Conservation (phyloP, 2,113 vertebrate genomes). For the Eudorcas thomsonii region DNA sequence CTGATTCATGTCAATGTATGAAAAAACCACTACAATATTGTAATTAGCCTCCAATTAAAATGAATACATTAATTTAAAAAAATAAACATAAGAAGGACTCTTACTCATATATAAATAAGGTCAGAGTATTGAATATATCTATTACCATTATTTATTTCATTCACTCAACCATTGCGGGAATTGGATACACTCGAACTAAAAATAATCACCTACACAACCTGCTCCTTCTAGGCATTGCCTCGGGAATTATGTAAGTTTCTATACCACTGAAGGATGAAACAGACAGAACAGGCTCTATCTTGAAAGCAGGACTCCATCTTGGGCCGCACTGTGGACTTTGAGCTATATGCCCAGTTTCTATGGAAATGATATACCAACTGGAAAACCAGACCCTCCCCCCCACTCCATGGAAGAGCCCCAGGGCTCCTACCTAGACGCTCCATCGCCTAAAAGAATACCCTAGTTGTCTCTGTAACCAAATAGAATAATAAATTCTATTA, state of each 20-base stretch:
- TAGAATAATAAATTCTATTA: not conserved
- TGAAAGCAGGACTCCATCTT: not conserved
- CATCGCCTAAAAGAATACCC: not conserved
- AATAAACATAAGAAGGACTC: not conserved
- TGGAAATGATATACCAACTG: not conserved
- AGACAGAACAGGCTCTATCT: not conserved
- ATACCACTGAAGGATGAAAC: not conserved
- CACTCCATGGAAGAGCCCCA: not conserved
- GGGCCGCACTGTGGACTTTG: not conserved
- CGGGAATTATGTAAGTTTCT: not conserved
- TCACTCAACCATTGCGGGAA: not conserved
- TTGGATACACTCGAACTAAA: not conserved
- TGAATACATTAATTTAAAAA: not conserved
- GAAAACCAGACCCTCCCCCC: not conserved
- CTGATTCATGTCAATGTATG: not conserved
- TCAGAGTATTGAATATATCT: not conserved
- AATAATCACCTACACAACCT: not conserved
- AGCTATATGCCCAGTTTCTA: not conserved
- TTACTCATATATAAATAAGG: not conserved
- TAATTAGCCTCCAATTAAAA: not conserved
- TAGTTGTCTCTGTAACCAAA: not conserved
- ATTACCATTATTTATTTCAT: not conserved
- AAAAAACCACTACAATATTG: not conserved
- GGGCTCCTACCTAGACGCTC: fast-evolving
- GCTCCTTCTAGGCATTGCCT: not conserved